Percentiles rank a stretch among this genome's conserved stretches.
These are phyloP conservation scores for Dallia pectoralis DNA, from an alignment of 2,797 vertebrate genomes.

Conservation along the genomic window DNA sequence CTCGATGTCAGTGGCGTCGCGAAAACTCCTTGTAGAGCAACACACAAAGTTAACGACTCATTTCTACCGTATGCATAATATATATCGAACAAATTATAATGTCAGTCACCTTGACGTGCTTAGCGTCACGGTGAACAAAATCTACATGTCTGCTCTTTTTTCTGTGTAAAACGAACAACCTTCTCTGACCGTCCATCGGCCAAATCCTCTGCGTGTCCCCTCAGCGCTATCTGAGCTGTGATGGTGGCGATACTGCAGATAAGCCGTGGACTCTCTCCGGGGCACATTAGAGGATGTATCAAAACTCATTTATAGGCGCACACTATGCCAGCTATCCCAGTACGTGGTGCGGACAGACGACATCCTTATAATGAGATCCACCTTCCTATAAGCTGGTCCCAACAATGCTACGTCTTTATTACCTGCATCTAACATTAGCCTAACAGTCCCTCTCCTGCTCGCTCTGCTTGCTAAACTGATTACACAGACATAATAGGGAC, in stretches of 20 bases:
- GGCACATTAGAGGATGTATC: slow-evolving; percentile 73
- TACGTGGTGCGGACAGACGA: slow-evolving; percentile 66
- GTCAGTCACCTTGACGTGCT: slow-evolving; percentile 47
- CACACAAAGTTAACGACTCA: slow-evolving; percentile 38
- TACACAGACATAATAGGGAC: slow-evolving; percentile 80
- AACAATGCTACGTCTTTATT: slow-evolving; percentile 76
- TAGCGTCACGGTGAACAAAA: slow-evolving; percentile 52
- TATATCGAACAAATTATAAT: slow-evolving; percentile 35
- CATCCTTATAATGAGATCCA: slow-evolving; percentile 80
- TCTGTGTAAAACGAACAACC: slow-evolving; percentile 50
- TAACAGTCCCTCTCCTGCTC: slow-evolving; percentile 27
- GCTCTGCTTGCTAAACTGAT: slow-evolving; percentile 77
- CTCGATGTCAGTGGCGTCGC: slow-evolving; percentile 20
- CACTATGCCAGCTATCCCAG: slow-evolving; percentile 73
- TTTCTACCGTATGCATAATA: slow-evolving; percentile 31
- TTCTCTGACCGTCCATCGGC: slow-evolving; percentile 44
- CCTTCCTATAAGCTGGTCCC: slow-evolving; percentile 69
- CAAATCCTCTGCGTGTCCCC: slow-evolving; percentile 37
- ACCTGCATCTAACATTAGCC: slow-evolving; percentile 75
- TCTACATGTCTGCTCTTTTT: slow-evolving; percentile 50
- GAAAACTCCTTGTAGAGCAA: slow-evolving; percentile 31
- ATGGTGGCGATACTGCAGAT: slow-evolving; percentile 36
- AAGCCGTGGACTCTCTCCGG: slow-evolving; percentile 26
- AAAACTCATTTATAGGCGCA: slow-evolving; percentile 76
- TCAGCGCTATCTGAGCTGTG: slow-evolving; percentile 45